A percentile compares a stretch with the other conserved stretches of the same genome.
Conservation (phyloP, 2,113 vertebrate species). For the Camelus dromedarius region DNA sequence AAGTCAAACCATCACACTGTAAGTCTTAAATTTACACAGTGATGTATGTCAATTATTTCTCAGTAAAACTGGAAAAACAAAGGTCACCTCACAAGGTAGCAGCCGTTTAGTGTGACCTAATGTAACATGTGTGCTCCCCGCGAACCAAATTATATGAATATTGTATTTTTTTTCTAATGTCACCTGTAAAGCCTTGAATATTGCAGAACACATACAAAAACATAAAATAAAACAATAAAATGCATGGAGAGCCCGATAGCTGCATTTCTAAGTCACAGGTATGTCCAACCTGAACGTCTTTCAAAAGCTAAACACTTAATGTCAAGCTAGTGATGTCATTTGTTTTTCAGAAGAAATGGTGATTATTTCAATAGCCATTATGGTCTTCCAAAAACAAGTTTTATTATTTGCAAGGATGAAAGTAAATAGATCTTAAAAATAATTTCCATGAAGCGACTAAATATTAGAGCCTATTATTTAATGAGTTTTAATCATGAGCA, state of each 20-base stretch:
- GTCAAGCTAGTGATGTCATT: neutral
- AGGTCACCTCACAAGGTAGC: neutral
- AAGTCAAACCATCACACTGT: neutral
- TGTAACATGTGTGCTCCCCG: neutral
- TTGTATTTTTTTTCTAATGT: neutral
- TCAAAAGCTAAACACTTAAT: constrained; percentile 42
- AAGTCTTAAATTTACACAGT: neutral
- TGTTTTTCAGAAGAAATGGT: neutral
- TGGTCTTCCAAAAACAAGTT: constrained; percentile 35
- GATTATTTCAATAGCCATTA: constrained; percentile 26
- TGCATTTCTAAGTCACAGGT: constrained; percentile 38
- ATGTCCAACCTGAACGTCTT: neutral
- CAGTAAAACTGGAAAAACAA: neutral
- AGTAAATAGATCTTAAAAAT: constrained; percentile 38
- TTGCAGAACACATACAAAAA: neutral
- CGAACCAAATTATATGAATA: neutral
- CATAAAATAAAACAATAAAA: neutral
- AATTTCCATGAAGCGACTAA: constrained; percentile 48
- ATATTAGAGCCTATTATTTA: constrained; percentile 23
- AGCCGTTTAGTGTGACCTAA: neutral
- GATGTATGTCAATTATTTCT: neutral
- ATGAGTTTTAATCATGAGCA: constrained; percentile 52
- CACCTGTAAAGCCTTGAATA: neutral
- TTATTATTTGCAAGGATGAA: constrained; percentile 47
- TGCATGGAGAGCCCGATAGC: neutral